Percentiles rank a stretch among this genome's conserved stretches.
Evolutionary conservation across 2,113 vertebrate genomes (phyloP).

Genomic region (Argyrosomus japonicus): DNA sequence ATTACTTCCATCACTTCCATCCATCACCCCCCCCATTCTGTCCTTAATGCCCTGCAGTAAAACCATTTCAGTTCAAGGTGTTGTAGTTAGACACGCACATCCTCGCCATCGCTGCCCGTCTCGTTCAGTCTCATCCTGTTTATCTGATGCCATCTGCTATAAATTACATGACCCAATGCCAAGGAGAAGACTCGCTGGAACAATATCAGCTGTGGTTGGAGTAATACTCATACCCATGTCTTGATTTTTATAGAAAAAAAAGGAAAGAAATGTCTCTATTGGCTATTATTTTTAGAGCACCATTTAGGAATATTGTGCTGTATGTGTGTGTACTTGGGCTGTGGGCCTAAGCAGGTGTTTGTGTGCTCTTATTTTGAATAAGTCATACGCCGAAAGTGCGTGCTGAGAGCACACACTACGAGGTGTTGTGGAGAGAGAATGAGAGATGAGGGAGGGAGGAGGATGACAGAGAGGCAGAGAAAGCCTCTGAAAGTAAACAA

Average conservation of each 20-base stretch:
- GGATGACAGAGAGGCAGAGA: background rate
- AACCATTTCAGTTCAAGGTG: constrained; percentile 55
- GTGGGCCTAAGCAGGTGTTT: background rate
- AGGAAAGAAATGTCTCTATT: background rate
- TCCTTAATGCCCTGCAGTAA: constrained; percentile 27
- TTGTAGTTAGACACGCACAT: constrained; percentile 23
- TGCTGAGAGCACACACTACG: constrained; percentile 2
- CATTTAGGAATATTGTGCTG: constrained; percentile 10
- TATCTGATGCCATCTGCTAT: constrained; percentile 61
- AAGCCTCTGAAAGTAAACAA: constrained; percentile 28
- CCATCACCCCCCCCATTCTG: background rate
- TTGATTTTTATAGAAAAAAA: background rate
- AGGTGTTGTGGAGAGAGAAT: constrained; percentile 12
- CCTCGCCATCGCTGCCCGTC: constrained; percentile 38
- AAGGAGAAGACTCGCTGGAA: constrained; percentile 60
- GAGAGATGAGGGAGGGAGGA: constrained; percentile 10
- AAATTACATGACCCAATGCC: constrained; percentile 61
- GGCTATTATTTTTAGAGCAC: constrained; percentile 22
- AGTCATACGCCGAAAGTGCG: constrained; percentile 39
- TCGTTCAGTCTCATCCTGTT: constrained; percentile 43
- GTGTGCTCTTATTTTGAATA: constrained; percentile 41
- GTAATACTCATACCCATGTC: background rate
- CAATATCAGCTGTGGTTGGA: constrained; percentile 44
- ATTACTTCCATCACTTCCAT: constrained; percentile 3
- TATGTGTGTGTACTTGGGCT: constrained; percentile 6